These are phyloP conservation scores for Catonia carolina DNA, from an alignment of 2,888 invertebrate species.

Conservation along the genomic window DNA sequence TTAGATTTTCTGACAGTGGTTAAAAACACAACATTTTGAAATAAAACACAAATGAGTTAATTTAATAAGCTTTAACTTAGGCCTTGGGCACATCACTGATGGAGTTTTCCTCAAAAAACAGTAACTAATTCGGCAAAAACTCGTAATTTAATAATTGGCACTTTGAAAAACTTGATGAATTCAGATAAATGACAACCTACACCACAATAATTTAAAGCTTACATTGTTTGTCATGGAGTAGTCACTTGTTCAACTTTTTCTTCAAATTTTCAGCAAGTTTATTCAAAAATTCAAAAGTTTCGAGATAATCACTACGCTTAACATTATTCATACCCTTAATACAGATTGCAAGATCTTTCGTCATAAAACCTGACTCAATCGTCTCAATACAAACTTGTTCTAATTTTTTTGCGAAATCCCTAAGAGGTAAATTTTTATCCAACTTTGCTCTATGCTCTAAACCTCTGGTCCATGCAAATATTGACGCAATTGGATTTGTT, in stretches of 20 bases:
- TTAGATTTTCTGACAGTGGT: too few species aligned
- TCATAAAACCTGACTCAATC: constrained; percentile 92
- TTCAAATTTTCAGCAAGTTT: constrained; percentile 87
- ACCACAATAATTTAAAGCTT: constrained; percentile 1
- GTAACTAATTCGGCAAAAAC: too few species aligned
- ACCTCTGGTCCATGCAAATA: constrained; percentile 97
- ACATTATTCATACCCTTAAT: constrained; percentile 82
- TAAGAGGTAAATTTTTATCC: constrained; percentile 71
- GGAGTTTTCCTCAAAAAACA: too few species aligned
- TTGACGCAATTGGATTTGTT: constrained; percentile 97
- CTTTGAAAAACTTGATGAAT: too few species aligned
- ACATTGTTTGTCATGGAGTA: not conserved
- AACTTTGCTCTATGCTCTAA: constrained; percentile 89
- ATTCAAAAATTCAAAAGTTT: constrained; percentile 95
- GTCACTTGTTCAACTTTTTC: constrained; percentile 45
- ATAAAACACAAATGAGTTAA: too few species aligned
- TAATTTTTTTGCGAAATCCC: constrained; percentile 74
- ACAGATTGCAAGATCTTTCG: constrained; percentile 97
- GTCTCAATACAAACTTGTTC: constrained; percentile 91
- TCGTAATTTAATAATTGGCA: too few species aligned
- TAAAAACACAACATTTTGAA: too few species aligned
- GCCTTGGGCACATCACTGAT: too few species aligned
- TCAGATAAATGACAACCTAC: not conserved
- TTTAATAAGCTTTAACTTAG: too few species aligned
- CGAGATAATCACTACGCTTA: constrained; percentile 76